Evolutionary conservation across 2,113 vertebrate genomes (phyloP).

Genomic region (Lipotes vexillifer): DNA sequence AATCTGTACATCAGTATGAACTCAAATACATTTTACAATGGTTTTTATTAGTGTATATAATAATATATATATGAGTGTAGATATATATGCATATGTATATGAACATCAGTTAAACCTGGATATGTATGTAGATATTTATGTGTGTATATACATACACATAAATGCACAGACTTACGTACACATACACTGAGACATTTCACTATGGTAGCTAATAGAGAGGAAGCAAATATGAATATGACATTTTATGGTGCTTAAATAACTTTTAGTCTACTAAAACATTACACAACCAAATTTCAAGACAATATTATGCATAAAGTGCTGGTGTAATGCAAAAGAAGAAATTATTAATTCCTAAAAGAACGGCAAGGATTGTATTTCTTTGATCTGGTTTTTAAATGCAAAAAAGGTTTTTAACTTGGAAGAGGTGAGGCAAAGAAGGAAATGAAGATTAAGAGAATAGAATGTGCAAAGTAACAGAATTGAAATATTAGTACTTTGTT

Average conservation of each 20-base stretch:
- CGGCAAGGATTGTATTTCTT: background rate
- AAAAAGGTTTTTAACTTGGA: background rate
- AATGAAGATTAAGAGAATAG: background rate
- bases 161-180: background rate
- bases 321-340: background rate
- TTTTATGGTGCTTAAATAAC: background rate
- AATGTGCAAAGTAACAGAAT: background rate
- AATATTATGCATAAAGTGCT: background rate
- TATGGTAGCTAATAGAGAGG: background rate
- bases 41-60: background rate
- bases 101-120: background rate
- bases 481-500: background rate
- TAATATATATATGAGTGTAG: background rate
- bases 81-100: background rate
- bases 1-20: background rate
- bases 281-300: background rate
- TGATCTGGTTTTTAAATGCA: background rate
- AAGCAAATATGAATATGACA: background rate
- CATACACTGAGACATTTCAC: background rate
- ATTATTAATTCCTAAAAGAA: background rate
- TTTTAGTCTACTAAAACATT: background rate
- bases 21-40: background rate
- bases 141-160: background rate
- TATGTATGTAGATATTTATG: background rate
- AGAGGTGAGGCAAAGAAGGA: background rate